Percentiles rank a stretch among this genome's conserved stretches.
phyloP scores from a whole-genome alignment of 2,888 invertebrate genomes.

The Spialia ferax region DNA sequence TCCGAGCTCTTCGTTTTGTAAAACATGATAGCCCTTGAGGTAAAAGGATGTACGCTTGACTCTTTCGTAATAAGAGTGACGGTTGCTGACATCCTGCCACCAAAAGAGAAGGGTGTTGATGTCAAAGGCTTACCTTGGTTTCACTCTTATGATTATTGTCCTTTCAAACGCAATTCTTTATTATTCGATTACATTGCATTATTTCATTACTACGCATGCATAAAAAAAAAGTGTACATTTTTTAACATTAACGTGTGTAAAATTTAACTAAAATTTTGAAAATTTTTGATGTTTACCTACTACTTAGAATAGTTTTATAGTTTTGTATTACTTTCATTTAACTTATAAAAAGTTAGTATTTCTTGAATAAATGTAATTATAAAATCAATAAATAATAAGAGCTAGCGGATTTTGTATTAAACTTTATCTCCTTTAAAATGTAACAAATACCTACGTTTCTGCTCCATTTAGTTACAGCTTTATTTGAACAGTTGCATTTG shows the following conservation, averaged over 20 bases:
- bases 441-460: not conserved
- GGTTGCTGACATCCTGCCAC: conserved; percentile 19
- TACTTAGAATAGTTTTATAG: no score
- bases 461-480: not conserved
- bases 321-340: no score
- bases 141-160: conserved; percentile 25
- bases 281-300: no score
- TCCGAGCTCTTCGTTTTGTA: not conserved
- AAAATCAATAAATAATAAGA: no score
- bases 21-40: conserved; percentile 1
- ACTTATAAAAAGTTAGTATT: no score
- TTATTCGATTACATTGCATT: not conserved
- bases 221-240: not conserved
- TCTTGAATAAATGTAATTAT: no score
- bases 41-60: conserved; percentile 34
- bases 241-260: no score
- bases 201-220: not conserved
- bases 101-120: conserved; percentile 31
- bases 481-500: conserved; percentile 2
- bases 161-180: not conserved
- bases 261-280: no score
- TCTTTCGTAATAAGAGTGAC: conserved; percentile 18
- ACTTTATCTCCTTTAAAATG: not conserved
- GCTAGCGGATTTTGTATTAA: no score
- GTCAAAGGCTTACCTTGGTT: conserved; percentile 37